Evolutionary conservation across 1,140 invertebrate species (phyloP).

Genomic region (Saccostrea echinata): DNA sequence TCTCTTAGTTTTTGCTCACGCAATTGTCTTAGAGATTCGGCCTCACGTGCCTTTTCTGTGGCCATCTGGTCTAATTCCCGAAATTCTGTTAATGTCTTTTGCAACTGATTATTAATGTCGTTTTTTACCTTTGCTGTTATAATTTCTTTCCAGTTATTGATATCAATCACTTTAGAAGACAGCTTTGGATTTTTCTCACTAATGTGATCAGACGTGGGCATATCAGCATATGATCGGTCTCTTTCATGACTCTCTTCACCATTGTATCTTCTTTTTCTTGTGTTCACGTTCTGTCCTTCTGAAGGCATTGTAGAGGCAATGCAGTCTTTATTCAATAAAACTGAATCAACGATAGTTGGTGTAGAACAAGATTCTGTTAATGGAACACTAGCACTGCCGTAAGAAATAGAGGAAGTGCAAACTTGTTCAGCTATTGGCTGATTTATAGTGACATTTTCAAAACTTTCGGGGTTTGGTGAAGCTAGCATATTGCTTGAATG

Average conservation of each 20-base stretch:
- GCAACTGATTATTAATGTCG: background rate
- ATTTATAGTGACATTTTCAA: background rate
- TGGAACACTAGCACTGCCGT: background rate
- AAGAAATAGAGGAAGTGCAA: background rate
- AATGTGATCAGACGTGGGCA: background rate
- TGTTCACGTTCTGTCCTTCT: background rate
- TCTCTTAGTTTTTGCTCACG: slow-evolving; percentile 24
- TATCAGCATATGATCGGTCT: background rate
- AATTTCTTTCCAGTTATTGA: slow-evolving; percentile 1
- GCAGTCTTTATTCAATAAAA: background rate
- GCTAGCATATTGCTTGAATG: background rate
- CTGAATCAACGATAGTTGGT: background rate
- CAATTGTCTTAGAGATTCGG: background rate
- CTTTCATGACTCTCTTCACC: background rate
- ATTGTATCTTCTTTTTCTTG: background rate
- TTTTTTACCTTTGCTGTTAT: background rate
- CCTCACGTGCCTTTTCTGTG: background rate
- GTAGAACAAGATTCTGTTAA: background rate
- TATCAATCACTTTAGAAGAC: background rate
- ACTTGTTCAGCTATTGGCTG: background rate
- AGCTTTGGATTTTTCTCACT: background rate
- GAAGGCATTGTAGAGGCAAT: background rate
- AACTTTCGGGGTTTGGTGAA: background rate
- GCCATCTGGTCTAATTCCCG: slow-evolving; percentile 2
- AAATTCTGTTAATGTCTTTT: slow-evolving; percentile 1